Conservation (phyloP, 2,797 vertebrate genomes). For the Sitta carolinensis region DNA sequence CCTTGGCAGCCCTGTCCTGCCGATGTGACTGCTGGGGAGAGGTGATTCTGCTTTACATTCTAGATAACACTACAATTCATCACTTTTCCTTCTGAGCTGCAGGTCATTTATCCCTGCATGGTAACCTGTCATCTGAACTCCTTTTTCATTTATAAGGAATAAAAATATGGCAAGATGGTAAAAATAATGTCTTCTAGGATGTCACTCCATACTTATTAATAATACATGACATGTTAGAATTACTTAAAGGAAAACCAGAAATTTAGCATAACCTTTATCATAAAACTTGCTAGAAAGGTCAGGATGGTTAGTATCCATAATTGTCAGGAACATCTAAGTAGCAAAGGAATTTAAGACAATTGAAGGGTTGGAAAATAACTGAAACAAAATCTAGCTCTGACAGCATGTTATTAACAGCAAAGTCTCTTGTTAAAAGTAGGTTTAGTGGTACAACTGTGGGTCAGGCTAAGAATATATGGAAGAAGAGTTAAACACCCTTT, state of each 20-base stretch:
- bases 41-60: not conserved
- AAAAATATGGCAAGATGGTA: not conserved
- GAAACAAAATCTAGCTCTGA: not conserved
- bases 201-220: not conserved
- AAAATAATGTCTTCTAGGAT: not conserved
- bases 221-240: not conserved
- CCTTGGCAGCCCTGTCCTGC: not conserved
- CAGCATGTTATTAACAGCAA: not conserved
- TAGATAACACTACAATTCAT: not conserved
- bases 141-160: not conserved
- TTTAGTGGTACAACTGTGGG: not conserved
- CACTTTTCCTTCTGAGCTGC: not conserved
- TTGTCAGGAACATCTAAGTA: not conserved
- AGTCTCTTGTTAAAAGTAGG: not conserved
- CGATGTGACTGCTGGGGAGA: accelerated
- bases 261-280: not conserved
- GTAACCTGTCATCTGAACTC: not conserved
- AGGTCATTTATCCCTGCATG: not conserved
- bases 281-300: not conserved
- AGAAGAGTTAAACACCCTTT: not conserved
- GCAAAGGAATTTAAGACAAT: not conserved
- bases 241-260: not conserved
- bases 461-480: not conserved
- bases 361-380: not conserved
- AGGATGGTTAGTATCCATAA: not conserved